A percentile compares a stretch with the other conserved stretches of the same genome.
These are phyloP conservation scores for Xiphophorus couchianus DNA, from an alignment of 2,113 vertebrate genomes.

Conservation along the genomic window DNA sequence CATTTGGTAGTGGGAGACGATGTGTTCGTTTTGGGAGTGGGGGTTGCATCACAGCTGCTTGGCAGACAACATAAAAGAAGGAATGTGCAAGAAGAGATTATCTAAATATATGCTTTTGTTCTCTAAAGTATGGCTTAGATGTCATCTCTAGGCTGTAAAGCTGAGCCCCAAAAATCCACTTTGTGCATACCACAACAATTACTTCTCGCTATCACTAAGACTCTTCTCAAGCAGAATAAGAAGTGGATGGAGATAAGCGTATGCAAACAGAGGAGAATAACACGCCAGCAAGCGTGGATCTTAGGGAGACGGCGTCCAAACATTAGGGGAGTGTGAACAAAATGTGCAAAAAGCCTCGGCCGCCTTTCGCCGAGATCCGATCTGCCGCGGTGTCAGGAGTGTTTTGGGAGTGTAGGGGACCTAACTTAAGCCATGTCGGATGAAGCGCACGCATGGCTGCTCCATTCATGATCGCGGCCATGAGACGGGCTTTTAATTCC, in stretches of 20 bases:
- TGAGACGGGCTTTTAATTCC: slow-evolving; percentile 34
- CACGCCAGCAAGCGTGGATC: slow-evolving; percentile 44
- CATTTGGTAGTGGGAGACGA: not conserved
- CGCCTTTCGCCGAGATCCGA: slow-evolving; percentile 38
- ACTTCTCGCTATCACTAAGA: slow-evolving; percentile 43
- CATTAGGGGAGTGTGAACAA: slow-evolving; percentile 21
- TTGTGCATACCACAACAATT: slow-evolving; percentile 35
- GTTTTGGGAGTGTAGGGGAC: slow-evolving; percentile 35
- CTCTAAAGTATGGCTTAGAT: slow-evolving; percentile 74
- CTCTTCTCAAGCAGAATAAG: slow-evolving; percentile 54
- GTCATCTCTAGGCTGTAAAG: slow-evolving; percentile 63
- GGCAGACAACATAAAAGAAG: slow-evolving; percentile 46
- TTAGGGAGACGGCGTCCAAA: slow-evolving; percentile 45
- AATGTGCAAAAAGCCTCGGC: slow-evolving; percentile 47
- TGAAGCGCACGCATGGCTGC: slow-evolving; percentile 14
- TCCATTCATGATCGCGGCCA: slow-evolving; percentile 42
- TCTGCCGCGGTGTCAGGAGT: slow-evolving; percentile 37
- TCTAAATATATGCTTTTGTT: slow-evolving; percentile 61
- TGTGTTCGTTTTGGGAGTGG: not conserved
- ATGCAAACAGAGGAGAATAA: slow-evolving; percentile 44
- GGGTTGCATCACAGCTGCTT: slow-evolving; percentile 23
- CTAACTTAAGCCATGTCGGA: slow-evolving; percentile 42
- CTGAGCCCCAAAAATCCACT: slow-evolving; percentile 44
- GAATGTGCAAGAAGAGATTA: slow-evolving; percentile 47
- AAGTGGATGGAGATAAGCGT: slow-evolving; percentile 44